phyloP scores from a whole-genome alignment of 2,888 invertebrate species.

The Acrobasis consociella region DNA sequence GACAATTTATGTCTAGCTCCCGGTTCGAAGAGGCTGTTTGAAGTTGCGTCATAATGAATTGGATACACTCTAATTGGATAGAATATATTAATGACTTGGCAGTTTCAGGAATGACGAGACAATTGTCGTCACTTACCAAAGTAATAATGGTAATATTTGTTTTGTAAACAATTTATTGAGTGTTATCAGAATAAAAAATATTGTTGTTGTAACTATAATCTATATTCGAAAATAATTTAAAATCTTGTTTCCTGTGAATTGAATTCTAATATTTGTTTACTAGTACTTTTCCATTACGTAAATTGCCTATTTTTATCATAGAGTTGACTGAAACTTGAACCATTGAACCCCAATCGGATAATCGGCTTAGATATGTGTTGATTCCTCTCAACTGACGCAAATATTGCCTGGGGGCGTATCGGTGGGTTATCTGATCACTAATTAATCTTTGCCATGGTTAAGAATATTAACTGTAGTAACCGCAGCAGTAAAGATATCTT shows the following conservation, averaged over 20 bases:
- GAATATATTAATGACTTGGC: constrained; percentile 1
- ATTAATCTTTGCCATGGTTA: constrained; percentile 50
- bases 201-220: neutral
- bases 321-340: constrained; percentile 66
- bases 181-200: constrained; percentile 2
- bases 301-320: constrained; percentile 45
- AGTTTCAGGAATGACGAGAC: neutral
- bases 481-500: constrained; percentile 30
- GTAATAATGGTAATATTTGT: constrained; percentile 13
- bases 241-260: neutral
- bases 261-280: neutral
- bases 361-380: constrained; percentile 40
- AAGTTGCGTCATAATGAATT: constrained; percentile 35
- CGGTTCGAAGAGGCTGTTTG: constrained; percentile 34
- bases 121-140: constrained; percentile 19
- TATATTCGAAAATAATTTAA: neutral
- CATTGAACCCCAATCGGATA: constrained; percentile 51
- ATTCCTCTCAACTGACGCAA: constrained; percentile 66
- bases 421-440: constrained; percentile 63
- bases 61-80: constrained; percentile 13
- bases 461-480: constrained; percentile 32
- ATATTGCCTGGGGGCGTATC: constrained; percentile 50
- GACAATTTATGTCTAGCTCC: constrained; percentile 50
- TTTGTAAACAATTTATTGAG: constrained; percentile 2
- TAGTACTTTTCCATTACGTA: constrained; percentile 43